Evolutionary conservation across 2,113 vertebrate species (phyloP).

Genomic region (Lepus timidus): DNA sequence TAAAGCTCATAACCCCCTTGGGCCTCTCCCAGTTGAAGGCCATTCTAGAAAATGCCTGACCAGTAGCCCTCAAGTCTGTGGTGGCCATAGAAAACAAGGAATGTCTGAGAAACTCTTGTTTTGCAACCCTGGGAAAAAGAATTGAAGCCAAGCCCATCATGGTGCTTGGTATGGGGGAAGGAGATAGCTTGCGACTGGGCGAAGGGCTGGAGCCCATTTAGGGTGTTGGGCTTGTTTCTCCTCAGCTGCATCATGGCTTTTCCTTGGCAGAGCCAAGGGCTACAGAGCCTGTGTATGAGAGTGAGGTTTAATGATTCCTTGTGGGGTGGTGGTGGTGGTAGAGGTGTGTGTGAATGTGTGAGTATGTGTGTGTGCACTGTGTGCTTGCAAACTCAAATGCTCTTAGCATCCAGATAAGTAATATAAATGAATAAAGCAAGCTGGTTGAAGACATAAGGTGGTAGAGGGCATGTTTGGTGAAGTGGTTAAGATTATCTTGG

Average conservation of each 20-base stretch:
- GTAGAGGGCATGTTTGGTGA: no score
- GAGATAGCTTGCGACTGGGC: neutral
- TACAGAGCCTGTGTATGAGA: neutral
- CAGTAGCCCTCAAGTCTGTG: neutral
- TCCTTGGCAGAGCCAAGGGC: neutral
- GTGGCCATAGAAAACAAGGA: neutral
- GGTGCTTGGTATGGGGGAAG: neutral
- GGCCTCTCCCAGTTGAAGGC: neutral
- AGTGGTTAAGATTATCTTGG: no score
- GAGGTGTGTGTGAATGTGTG: neutral
- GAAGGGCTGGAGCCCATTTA: neutral
- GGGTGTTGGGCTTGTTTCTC: neutral
- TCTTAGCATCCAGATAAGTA: neutral
- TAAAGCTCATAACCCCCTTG: neutral
- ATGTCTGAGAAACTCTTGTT: neutral
- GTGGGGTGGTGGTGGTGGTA: neutral
- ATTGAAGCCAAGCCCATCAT: neutral
- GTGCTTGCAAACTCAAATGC: neutral
- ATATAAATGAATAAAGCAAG: neutral
- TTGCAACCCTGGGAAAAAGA: neutral
- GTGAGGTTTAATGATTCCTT: neutral
- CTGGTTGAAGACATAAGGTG: neutral
- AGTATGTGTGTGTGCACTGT: no score
- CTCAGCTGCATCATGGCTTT: neutral
- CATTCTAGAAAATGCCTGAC: neutral